phyloP scores from a whole-genome alignment of 30 jellyfish, hydroid and myxozoan genomes.

The Catostylus mosaicus region DNA sequence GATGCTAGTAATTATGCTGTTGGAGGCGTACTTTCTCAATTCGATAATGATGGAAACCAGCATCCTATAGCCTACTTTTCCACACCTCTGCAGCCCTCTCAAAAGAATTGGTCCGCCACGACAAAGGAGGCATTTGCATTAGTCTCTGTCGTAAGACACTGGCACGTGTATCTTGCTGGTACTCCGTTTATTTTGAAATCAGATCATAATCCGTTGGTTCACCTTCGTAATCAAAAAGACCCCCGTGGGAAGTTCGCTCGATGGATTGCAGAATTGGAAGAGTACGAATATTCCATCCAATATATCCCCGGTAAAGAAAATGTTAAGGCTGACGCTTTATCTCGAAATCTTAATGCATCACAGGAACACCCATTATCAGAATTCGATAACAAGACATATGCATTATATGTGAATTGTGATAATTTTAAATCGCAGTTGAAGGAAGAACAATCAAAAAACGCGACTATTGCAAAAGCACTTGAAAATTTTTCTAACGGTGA shows the following conservation, averaged over 20 bases:
- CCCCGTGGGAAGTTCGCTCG: constrained; percentile 67
- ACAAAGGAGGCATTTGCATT: constrained; percentile 54
- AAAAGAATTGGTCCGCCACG: constrained; percentile 51
- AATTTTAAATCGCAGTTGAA: constrained; percentile 29
- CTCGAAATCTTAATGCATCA: constrained; percentile 27
- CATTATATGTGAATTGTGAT: constrained; percentile 8
- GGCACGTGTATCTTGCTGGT: constrained; percentile 62
- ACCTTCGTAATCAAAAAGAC: constrained; percentile 41
- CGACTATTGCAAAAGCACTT: constrained; percentile 13
- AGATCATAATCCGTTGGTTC: constrained; percentile 54
- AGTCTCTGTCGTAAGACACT: constrained; percentile 43
- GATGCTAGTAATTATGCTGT: constrained; percentile 66
- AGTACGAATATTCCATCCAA: constrained; percentile 49
- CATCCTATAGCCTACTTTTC: constrained; percentile 42
- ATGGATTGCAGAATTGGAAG: constrained; percentile 60
- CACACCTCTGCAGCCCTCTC: constrained; percentile 50
- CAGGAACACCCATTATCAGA: constrained; percentile 20
- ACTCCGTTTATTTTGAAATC: constrained; percentile 38
- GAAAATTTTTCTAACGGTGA: neutral
- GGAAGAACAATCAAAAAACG: constrained; percentile 23
- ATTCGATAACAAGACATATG: constrained; percentile 37
- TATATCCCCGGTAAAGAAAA: constrained; percentile 54
- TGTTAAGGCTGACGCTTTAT: constrained; percentile 52
- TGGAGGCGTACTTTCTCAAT: constrained; percentile 57
- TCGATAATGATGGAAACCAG: constrained; percentile 6